Percentiles rank a stretch among this genome's conserved stretches.
These are phyloP conservation scores for Dicyrtoma fusca DNA, from an alignment of 2,888 invertebrate species.

Conservation along the genomic window DNA sequence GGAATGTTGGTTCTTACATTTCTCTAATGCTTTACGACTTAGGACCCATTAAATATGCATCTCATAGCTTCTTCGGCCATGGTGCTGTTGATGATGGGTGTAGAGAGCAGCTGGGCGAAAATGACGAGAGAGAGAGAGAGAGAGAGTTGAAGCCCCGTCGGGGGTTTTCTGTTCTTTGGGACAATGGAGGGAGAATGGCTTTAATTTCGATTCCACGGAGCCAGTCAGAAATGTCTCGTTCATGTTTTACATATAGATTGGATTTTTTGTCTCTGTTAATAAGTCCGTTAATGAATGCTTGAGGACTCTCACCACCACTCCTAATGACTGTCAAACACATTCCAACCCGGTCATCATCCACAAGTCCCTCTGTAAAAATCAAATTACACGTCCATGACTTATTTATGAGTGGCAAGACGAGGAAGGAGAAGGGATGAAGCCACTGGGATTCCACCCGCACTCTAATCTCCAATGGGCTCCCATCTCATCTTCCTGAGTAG, in stretches of 20 bases:
- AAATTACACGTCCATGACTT: not conserved
- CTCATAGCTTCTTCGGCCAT: too few relatives aligned
- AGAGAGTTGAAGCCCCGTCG: not conserved
- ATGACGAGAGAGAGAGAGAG: not conserved
- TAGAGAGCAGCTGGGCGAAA: not conserved
- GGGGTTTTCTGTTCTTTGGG: not conserved
- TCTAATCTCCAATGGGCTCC: not conserved
- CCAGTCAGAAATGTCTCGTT: not conserved
- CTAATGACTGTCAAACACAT: slow-evolving; percentile 29
- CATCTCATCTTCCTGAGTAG: not conserved
- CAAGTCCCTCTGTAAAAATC: not conserved
- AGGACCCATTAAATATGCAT: too few relatives aligned
- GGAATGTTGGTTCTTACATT: too few relatives aligned
- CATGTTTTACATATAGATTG: slow-evolving; percentile 28
- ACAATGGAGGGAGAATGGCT: not conserved
- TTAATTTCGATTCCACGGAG: slow-evolving; percentile 8
- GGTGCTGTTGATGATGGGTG: too few relatives aligned
- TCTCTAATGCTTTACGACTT: too few relatives aligned
- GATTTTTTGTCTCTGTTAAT: slow-evolving; percentile 23
- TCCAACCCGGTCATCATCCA: slow-evolving; percentile 18
- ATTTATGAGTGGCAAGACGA: not conserved
- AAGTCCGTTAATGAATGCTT: slow-evolving; percentile 23
- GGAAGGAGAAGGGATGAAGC: too few relatives aligned
- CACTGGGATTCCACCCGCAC: not conserved
- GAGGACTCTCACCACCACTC: slow-evolving; percentile 17